Conservation (phyloP, 2,797 vertebrate species). For the Decapterus maruadsi region DNA sequence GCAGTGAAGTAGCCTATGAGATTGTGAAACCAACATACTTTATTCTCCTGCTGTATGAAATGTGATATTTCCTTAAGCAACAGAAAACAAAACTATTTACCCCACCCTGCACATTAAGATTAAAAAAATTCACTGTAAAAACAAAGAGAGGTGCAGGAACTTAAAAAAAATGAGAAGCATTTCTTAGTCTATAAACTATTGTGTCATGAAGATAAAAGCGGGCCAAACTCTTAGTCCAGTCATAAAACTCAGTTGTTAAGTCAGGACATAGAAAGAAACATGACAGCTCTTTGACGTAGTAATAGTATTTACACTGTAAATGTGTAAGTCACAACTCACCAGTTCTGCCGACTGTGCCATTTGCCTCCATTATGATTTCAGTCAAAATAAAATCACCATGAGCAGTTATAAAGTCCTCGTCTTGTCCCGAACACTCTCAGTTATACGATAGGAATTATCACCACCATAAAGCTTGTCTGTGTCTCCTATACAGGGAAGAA, state of each 20-base stretch:
- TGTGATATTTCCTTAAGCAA: background rate
- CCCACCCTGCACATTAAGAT: background rate
- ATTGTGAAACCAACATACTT: background rate
- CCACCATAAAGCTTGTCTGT: constrained; percentile 3
- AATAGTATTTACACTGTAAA: background rate
- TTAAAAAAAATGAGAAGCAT: background rate
- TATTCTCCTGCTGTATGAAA: background rate
- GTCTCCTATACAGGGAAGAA: constrained; percentile 3
- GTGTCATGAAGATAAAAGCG: background rate
- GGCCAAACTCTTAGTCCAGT: background rate
- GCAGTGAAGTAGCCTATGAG: background rate
- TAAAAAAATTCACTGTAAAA: background rate
- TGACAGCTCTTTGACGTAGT: background rate
- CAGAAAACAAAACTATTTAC: background rate
- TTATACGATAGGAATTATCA: background rate
- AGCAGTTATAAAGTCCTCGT: constrained; percentile 16
- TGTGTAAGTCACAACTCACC: constrained; percentile 64
- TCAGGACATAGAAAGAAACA: background rate
- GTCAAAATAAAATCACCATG: constrained; percentile 25
- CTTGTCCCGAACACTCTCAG: background rate
- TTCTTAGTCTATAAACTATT: background rate
- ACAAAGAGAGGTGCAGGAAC: background rate
- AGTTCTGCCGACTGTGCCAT: constrained; percentile 38
- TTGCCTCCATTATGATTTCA: constrained; percentile 68
- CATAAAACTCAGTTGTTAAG: background rate